Evolutionary conservation across 1,140 invertebrate species (phyloP), one percentile per base, ranked within the genome.

Genomic region (Drosophila fuyamai): DNA sequence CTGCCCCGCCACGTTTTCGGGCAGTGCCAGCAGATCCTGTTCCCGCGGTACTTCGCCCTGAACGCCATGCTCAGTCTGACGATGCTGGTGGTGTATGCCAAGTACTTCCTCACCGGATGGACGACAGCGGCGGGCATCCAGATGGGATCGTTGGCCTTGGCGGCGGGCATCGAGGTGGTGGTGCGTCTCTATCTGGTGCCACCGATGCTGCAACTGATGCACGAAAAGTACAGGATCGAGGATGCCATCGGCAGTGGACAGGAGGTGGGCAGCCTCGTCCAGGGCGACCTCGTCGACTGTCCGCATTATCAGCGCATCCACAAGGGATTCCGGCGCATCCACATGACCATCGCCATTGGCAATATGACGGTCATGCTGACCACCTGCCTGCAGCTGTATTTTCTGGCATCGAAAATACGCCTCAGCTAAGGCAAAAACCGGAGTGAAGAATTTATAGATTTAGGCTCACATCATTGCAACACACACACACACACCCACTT

Each of bases 1-100:
- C 93, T 97, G 50, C 96, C 96, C 0, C 94, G 97, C 14, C 96
- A 97, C 81, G 95, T 95, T 40, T 97, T 97, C 92, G 96, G 96
- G 0, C 94, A 95, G 74, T 96, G 97, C 5, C 97, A 97, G 91
- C 95, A 95, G 63, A 95, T 97, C 13, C 92, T 97, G n/a, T 97
- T 97, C 92, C 97, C 97, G 5, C 95, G 95, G 78, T 97, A 97
- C 91, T 97, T 97, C 92, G 94, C 95, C 5, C 92, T 97, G 46
- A 97, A 97, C 81, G 94, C 95, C 0, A 90, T 95, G 60, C 93
- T 97, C 13, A 97, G 96, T 83, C 93, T 97, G 10, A 94, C 95
- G 8, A 96, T 96, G 5, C 93, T 97, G 8, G 92, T 96, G 2
- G 94, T 95, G 13, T 97, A 95, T 81, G 93, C 94, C 2, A 94